Conservation (phyloP, 2,797 vertebrate species). For the Brachyalestes nurse region DNA sequence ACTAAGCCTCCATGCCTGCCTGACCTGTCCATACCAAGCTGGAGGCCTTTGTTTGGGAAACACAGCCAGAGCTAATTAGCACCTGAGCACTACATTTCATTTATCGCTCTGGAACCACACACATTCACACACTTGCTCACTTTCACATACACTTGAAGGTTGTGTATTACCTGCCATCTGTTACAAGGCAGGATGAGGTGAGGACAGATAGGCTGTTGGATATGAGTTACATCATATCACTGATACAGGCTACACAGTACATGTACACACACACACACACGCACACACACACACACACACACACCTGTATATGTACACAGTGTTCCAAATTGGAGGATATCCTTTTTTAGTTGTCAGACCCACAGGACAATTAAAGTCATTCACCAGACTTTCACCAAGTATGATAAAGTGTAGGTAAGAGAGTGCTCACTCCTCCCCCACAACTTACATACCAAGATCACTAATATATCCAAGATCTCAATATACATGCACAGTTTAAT, state of each 20-base stretch:
- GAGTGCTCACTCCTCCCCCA: not conserved
- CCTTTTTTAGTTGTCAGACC: not conserved
- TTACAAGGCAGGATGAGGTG: slow-evolving; percentile 1
- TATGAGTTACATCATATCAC: slow-evolving; percentile 22
- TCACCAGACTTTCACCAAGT: slow-evolving; percentile 3
- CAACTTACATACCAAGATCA: too few species aligned
- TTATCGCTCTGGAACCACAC: not conserved
- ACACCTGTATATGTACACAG: not conserved
- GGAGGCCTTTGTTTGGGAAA: not conserved
- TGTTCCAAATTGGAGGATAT: not conserved
- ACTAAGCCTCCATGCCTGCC: not conserved
- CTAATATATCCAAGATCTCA: not conserved
- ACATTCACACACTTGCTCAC: not conserved
- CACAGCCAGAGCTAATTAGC: slow-evolving; percentile 1
- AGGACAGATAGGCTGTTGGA: not conserved
- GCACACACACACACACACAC: slow-evolving; percentile 5
- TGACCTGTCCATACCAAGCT: not conserved
- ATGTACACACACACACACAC: not conserved
- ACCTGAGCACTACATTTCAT: not conserved
- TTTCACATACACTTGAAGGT: not conserved
- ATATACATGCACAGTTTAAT: too few species aligned
- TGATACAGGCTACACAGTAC: not conserved
- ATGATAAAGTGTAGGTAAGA: not conserved
- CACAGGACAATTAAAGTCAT: slow-evolving; percentile 12
- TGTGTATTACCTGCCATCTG: not conserved